Base-by-base conservation (phyloP, 2,113 vertebrate genomes). In the Symphodus melops region DNA sequence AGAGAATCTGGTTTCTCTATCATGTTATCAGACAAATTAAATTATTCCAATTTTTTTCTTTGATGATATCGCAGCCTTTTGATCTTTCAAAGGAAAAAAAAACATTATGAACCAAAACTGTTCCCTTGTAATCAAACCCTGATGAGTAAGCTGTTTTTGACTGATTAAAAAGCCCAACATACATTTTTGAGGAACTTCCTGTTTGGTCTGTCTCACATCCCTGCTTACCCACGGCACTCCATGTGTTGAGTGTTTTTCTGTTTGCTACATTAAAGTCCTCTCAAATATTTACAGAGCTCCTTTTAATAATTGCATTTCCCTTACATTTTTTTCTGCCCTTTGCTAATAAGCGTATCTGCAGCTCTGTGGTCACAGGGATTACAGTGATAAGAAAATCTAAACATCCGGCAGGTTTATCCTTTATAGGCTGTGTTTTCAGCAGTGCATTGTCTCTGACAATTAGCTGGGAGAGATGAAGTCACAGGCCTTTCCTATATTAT, bases 171-270 rank as follows among this genome's bases (percentile, higher is more conserved):
- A 89, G 84, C 77, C 77, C 77, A 70, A 67, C 85, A 86, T 92
- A 83, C 86, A 94, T 92, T 93, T 92, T 94, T 93, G 82, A 87
- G 88, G 73, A 66, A 88, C 90, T 93, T 95, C 93, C 93, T 94
- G 92, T 95, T 95, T 93, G 91, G 94, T 95, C 94, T 95, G 86
- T 81, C 80, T 81, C 81, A 90, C 88, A 93, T 92, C 92, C 91
- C 81, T 77, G 66, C 68, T 76, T 42, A 75, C 67, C 20, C 68
- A 78, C 72, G 60, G 76, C 64, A 36, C 60, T 17, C 74, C 67
- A 64, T 66, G 82, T 72, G 75, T 67, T 82, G 79, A 70, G 59
- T 75, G 79, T 86, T 92, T 88, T 81, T 68, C 55, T 88, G 49
- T 65, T 64, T 0, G 44, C 78, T 51, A 68, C 80, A 79, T 79